Evolutionary conservation across 2,113 vertebrate species (phyloP).

Genomic region (Ramphastos sulfuratus): DNA sequence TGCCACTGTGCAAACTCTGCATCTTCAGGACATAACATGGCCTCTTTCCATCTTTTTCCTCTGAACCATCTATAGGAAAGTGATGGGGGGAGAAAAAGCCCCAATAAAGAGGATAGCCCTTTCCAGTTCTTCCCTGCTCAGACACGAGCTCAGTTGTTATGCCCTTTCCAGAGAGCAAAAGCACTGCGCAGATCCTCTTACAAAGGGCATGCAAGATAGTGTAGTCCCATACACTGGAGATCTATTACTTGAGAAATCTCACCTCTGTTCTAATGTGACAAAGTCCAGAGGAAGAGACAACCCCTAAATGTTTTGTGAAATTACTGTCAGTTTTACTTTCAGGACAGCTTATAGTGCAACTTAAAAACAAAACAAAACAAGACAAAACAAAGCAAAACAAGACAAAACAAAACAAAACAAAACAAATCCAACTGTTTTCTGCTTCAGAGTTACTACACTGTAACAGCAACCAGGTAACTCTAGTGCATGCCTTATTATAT

Average conservation of each 20-base stretch:
- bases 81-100: no score
- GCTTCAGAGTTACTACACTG: neutral
- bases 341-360: neutral
- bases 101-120: neutral
- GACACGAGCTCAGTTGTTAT: neutral
- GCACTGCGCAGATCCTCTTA: neutral
- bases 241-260: neutral
- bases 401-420: no score
- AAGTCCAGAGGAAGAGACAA: neutral
- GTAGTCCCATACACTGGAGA: neutral
- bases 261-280: neutral
- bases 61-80: neutral
- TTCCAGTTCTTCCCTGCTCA: neutral
- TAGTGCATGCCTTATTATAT: neutral
- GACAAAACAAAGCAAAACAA: no score
- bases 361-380: neutral
- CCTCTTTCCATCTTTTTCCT: neutral
- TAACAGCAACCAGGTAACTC: neutral
- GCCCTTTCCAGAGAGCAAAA: neutral
- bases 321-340: slow-evolving; percentile 10
- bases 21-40: neutral
- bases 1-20: neutral
- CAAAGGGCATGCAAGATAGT: neutral
- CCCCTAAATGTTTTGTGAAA: neutral
- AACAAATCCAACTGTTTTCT: neutral